Conservation (phyloP, 2,113 vertebrate genomes). For the Ondatra zibethicus region DNA sequence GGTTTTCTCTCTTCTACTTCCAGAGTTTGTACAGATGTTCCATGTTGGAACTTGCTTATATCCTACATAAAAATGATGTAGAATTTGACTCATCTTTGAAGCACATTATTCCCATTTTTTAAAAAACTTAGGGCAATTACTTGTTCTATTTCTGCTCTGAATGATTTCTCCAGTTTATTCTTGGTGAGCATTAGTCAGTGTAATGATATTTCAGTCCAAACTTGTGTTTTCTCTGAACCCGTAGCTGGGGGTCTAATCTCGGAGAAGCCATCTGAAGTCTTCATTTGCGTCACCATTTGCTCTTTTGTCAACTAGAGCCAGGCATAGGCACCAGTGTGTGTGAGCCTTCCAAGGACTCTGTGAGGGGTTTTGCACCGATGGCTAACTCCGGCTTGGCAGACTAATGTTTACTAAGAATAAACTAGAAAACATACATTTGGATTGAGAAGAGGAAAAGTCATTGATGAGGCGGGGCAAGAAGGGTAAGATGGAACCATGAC, state of each 20-base stretch:
- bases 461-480: slow-evolving; percentile 35
- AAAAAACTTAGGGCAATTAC: slow-evolving; percentile 64
- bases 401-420: slow-evolving; percentile 61
- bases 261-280: not conserved
- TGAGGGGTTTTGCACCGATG: slow-evolving; percentile 5
- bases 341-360: not conserved
- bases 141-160: slow-evolving; percentile 76
- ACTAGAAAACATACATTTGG: slow-evolving; percentile 48
- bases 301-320: not conserved
- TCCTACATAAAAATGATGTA: not conserved
- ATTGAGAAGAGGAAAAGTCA: slow-evolving; percentile 54
- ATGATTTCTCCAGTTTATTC: slow-evolving; percentile 71
- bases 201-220: slow-evolving; percentile 26
- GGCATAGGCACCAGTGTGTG: not conserved
- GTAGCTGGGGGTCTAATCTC: slow-evolving; percentile 30
- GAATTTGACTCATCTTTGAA: slow-evolving; percentile 56
- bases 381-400: slow-evolving; percentile 20
- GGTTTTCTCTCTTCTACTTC: not conserved
- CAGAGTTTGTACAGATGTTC: not conserved
- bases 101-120: slow-evolving; percentile 1
- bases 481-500: not conserved
- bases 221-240: slow-evolving; percentile 44
- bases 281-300: slow-evolving; percentile 31
- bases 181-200: slow-evolving; percentile 68
- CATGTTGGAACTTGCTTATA: not conserved